These are phyloP conservation scores for Aquatica leii DNA, from an alignment of 2,888 invertebrate genomes.

Conservation along the genomic window DNA sequence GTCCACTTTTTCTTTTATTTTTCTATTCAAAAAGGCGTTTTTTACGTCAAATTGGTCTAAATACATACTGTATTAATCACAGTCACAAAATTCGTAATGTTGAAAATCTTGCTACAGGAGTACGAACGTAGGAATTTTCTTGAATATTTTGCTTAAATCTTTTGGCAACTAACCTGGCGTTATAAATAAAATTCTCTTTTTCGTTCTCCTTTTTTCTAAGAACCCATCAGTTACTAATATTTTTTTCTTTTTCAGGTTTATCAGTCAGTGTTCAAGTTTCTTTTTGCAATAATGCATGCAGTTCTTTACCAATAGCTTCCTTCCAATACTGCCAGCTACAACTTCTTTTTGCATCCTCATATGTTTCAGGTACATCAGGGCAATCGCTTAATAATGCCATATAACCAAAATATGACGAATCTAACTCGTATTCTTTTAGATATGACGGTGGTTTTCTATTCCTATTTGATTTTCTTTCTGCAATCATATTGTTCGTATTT, in stretches of 20 bases:
- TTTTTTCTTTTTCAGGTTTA: neutral
- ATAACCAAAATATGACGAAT: neutral
- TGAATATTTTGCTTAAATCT: neutral
- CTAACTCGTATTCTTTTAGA: neutral
- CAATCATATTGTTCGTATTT: neutral
- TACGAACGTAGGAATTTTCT: neutral
- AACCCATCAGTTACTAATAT: slow-evolving; percentile 1
- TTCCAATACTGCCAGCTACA: neutral
- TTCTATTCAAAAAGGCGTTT: slow-evolving; percentile 4
- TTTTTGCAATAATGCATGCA: slow-evolving; percentile 6
- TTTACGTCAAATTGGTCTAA: neutral
- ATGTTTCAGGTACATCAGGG: neutral
- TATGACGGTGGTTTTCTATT: neutral
- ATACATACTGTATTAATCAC: neutral
- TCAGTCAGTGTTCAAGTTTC: neutral
- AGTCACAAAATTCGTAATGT: neutral
- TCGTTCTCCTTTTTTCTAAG: slow-evolving; percentile 41
- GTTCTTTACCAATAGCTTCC: neutral
- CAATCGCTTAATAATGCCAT: slow-evolving; percentile 1
- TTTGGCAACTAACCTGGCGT: slow-evolving; percentile 8
- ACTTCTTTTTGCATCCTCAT: neutral
- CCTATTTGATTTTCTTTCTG: neutral
- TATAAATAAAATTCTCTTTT: slow-evolving; percentile 32
- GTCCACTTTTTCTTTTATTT: neutral
- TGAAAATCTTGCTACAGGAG: neutral